phyloP scores from a whole-genome alignment of 2,113 vertebrate genomes.

The Symphodus melops region DNA sequence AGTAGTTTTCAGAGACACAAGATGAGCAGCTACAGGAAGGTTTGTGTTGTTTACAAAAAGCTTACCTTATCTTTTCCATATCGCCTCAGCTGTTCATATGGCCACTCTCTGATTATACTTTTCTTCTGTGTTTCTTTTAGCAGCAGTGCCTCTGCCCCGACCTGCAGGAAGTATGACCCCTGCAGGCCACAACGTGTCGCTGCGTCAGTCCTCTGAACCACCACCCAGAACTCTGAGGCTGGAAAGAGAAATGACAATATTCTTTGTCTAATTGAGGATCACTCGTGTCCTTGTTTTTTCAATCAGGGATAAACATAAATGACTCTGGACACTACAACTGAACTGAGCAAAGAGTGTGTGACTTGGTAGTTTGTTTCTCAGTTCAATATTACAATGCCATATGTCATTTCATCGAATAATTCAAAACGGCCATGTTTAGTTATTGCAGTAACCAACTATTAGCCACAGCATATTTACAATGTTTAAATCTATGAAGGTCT shows the following conservation, averaged over 20 bases:
- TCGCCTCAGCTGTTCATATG: conserved; percentile 91
- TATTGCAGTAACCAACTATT: too few relatives aligned
- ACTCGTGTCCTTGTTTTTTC: too few relatives aligned
- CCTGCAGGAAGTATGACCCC: conserved; percentile 88
- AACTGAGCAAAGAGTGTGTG: too few relatives aligned
- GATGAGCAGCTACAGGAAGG: not conserved
- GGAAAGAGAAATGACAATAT: conserved; percentile 2
- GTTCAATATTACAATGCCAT: too few relatives aligned
- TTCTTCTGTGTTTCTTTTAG: conserved; percentile 82
- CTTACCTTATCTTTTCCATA: conserved; percentile 93
- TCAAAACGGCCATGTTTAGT: too few relatives aligned
- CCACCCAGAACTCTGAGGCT: conserved; percentile 89
- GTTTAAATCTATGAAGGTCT: too few relatives aligned
- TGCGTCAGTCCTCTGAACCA: conserved; percentile 86
- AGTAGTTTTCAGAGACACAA: not conserved
- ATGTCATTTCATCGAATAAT: too few relatives aligned
- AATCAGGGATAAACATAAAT: too few relatives aligned
- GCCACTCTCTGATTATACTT: conserved; percentile 85
- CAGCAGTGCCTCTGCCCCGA: conserved; percentile 82
- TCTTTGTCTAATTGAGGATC: too few relatives aligned
- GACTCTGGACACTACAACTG: too few relatives aligned
- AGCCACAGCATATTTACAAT: too few relatives aligned
- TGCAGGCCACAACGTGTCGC: conserved; percentile 87
- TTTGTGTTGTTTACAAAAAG: not conserved
- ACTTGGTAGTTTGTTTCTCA: too few relatives aligned